Conservation (phyloP, 1,140 invertebrate species). For the Drosophila kepulauana region DNA sequence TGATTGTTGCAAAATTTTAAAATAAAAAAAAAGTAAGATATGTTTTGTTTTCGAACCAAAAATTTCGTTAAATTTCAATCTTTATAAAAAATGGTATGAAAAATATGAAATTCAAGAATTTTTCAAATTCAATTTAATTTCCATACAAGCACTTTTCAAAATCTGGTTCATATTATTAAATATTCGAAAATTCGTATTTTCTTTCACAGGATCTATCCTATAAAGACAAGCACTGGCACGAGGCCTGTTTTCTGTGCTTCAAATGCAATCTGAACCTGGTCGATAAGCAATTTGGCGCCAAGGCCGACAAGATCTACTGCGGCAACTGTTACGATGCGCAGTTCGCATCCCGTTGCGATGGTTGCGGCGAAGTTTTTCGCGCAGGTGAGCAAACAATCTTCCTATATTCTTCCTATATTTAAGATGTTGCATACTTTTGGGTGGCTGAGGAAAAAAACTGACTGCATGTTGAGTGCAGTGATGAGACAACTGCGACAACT, state of each 20-base stretch:
- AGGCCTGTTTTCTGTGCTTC: constrained; percentile 99
- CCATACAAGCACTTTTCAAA: no score
- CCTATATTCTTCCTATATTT: background rate
- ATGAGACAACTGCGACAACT: constrained; percentile 24
- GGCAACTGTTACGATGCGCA: constrained; percentile 99
- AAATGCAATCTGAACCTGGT: constrained; percentile 99
- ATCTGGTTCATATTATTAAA: no score
- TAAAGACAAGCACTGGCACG: constrained; percentile 99
- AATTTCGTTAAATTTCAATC: no score
- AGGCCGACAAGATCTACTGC: constrained; percentile 99
- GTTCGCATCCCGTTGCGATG: constrained; percentile 99
- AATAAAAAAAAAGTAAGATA: no score
- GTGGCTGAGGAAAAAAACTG: constrained; percentile 11
- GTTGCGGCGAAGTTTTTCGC: constrained; percentile 98
- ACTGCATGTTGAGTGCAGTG: background rate
- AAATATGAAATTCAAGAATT: no score
- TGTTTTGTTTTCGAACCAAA: no score
- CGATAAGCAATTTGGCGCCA: constrained; percentile 99
- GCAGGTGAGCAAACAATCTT: constrained; percentile 92
- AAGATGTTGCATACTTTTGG: constrained; percentile 60
- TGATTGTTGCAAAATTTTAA: no score
- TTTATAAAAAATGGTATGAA: no score
- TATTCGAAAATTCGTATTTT: background rate
- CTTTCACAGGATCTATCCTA: constrained; percentile 97
- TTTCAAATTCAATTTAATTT: no score